Evolutionary conservation across 2,888 invertebrate species (phyloP), one percentile per base, ranked within the genome.

Genomic region (Vanessa cardui): DNA sequence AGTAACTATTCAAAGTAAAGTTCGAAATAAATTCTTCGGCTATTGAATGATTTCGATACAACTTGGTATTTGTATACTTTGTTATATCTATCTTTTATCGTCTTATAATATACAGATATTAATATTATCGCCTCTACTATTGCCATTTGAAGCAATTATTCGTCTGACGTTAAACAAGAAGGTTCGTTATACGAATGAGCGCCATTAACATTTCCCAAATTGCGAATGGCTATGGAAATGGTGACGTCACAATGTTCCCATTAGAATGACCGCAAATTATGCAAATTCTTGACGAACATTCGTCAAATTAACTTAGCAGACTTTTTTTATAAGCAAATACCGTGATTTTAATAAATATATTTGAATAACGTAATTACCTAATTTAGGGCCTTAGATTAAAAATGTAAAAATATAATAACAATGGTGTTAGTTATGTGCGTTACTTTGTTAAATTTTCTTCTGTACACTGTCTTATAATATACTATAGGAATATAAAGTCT

Each of bases 211-310:
- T 63, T 64, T 56, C 47, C 50, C 47, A 33, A 69, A 69, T 69
- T 66, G 63, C 45, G 59, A 64, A 64, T 62, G 65, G 47, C 54
- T 68, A 56, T 52, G 68, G 59, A 58, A 56, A 50, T 54, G 54
- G 20, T 71, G 71, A 72, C 71, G 72, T 73, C 71, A 73, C 67
- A 67, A 63, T 52, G 61, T 69, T 61, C 58, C 70, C 68, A 74
- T 71, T 72, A 68, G 63, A 70, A 65, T 66, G 64, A 72, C 73
- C 81, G 78, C 83, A 80, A 82, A 83, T 85, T 85, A 83, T 80
- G 81, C 80, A 80, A 82, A 79, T 73, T 56, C 9, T 5, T 56
- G 58, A 54, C 61, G 64, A 64, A 71, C 61, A 62, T 70, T 68
- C 69, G 69, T 70, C 67, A 68, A 67, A 70, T 72, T 70, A 72